Evolutionary conservation across 1,140 invertebrate species (phyloP), one percentile per base, ranked within the genome.

Genomic region (Drosophila orena): DNA sequence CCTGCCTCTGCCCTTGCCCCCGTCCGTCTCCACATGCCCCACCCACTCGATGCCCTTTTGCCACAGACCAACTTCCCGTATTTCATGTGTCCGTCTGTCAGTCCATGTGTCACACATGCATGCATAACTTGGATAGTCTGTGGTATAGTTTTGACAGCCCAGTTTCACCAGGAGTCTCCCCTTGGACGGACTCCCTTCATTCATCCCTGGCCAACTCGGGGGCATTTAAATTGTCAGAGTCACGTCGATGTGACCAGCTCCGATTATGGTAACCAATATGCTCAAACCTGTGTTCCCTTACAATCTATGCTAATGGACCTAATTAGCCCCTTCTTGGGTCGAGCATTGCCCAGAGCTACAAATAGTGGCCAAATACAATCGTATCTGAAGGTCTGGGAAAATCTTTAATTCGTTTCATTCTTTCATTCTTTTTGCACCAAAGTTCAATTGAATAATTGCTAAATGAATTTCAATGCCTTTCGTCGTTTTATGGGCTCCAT

Each of bases 71-170:
- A 17, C 38, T 40, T 22, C 1, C 54, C n/a, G 11, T 46, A 2
- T 37, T 37, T n/a, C 7, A 44, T 35, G 35, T 3, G 20, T 17
- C 52, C 8, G 55, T 22, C 46, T 30, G 59, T 17, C 57, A 17
- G 46, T 61, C 15, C 3, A 17, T 35, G 52, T 47, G 60, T 65
- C 44, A 47, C 53, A 69, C 72, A 61, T 42, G 43, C 49, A 64
- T 74, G 72, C 84, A 88, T 89, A 90, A 80, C 84, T 89, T 69
- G 65, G 77, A 71, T 73, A 84, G 80, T 89, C 88, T 84, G 79
- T 64, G 80, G 77, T 66, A 71, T 85, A 85, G 81, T 85, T 85
- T 71, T 78, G 81, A 85, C 81, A 88, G 83, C 62, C 52, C 60
- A 70, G 65, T 61, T 72, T 88, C 75, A 50, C 46, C 60, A 62